These are phyloP conservation scores for Caenorhabditis macrosperma DNA, from an alignment of 2,888 invertebrate genomes.

Conservation along the genomic window DNA sequence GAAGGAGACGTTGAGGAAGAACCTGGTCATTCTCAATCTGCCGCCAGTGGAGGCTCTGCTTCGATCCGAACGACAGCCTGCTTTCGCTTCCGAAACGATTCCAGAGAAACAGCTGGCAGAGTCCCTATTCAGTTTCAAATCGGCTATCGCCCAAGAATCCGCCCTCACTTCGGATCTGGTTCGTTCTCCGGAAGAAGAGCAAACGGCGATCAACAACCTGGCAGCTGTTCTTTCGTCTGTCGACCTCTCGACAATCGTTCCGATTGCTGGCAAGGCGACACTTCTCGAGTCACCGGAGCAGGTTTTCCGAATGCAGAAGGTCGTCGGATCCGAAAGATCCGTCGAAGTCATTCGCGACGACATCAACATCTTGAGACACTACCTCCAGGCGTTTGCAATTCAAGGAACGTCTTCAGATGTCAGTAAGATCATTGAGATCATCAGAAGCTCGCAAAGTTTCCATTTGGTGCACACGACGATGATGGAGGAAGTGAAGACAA, in stretches of 20 bases:
- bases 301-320: not conserved
- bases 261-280: not conserved
- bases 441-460: slow-evolving; percentile 35
- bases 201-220: slow-evolving; percentile 9
- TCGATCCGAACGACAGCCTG: not conserved
- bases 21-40: slow-evolving; percentile 29
- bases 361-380: slow-evolving; percentile 26
- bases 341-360: slow-evolving; percentile 12
- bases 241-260: slow-evolving; percentile 11
- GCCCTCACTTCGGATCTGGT: not conserved
- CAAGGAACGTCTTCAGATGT: slow-evolving; percentile 26
- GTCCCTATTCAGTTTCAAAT: slow-evolving; percentile 32
- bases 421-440: slow-evolving; percentile 21
- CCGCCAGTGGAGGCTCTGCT: slow-evolving; percentile 20
- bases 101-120: slow-evolving; percentile 13
- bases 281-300: not conserved
- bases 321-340: not conserved
- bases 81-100: not conserved
- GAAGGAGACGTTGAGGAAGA: slow-evolving; percentile 22
- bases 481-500: slow-evolving; percentile 47
- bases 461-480: slow-evolving; percentile 41
- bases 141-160: slow-evolving; percentile 5
- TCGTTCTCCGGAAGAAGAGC: slow-evolving; percentile 21
- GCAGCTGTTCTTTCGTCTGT: slow-evolving; percentile 22
- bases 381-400: slow-evolving; percentile 37